Percentiles rank a stretch among this genome's conserved stretches.
phyloP scores from a whole-genome alignment of 2,113 vertebrate species.

The Fukomys damarensis region DNA sequence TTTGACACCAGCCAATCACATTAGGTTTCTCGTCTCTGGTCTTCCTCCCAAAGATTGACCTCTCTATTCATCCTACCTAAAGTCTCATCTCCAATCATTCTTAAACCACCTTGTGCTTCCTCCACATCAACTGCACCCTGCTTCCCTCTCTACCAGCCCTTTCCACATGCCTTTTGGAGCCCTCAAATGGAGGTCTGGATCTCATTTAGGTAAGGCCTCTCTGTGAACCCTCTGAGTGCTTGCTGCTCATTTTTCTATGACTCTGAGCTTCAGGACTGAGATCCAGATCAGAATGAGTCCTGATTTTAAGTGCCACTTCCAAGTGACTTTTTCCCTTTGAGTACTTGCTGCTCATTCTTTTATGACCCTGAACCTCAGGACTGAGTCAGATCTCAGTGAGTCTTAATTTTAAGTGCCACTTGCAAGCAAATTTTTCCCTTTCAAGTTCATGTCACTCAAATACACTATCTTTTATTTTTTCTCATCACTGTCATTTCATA shows the following conservation, averaged over 20 bases:
- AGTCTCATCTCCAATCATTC: not conserved
- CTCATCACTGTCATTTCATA: not conserved
- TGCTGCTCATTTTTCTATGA: not conserved
- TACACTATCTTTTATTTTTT: not conserved
- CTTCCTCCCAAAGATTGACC: not conserved
- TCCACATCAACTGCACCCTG: not conserved
- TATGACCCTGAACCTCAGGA: not conserved
- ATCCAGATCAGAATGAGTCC: not conserved
- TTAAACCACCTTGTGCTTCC: not conserved
- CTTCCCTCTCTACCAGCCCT: not conserved
- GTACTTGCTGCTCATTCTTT: not conserved
- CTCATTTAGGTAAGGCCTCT: not conserved
- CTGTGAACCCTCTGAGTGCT: not conserved
- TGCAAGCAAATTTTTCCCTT: not conserved
- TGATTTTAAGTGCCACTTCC: constrained; percentile 27
- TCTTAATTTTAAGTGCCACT: constrained; percentile 21
- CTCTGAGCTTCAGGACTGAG: not conserved
- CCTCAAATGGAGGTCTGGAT: not conserved
- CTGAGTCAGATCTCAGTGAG: not conserved
- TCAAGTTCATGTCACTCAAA: not conserved
- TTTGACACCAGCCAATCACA: not conserved
- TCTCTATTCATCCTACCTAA: not conserved
- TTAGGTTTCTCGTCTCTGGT: not conserved
- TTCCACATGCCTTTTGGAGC: not conserved
- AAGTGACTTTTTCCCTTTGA: not conserved